Evolutionary conservation across 2,113 vertebrate genomes (phyloP), one percentile per base, ranked within the genome.

Genomic region (Connochaetes taurinus): DNA sequence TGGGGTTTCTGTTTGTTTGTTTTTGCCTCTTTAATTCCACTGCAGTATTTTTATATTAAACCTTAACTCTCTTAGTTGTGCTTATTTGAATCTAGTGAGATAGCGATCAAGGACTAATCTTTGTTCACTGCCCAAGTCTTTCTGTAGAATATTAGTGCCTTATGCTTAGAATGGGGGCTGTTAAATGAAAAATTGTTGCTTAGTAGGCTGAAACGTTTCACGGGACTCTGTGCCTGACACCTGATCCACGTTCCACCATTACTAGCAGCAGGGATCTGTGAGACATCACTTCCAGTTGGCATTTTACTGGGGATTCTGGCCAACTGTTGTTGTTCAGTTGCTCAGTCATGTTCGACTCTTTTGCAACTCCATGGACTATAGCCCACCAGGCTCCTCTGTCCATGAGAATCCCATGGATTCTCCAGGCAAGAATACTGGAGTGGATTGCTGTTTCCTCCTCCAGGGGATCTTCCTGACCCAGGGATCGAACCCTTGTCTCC

Each of bases 61-160:
- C 6, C n/a, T 93, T 81, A 47, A 45, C 23, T 52, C 84, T 58
- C 33, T 96, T 87, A 50, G 58, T n/a, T 74, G 62, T 93, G 52
- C 45, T 96, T 25, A 52, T 97, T 95, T 89, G 55, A 86, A 87
- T 87, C 92, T 83, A 86, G 58, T 33, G 67, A 80, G 33, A 81
- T 6, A 74, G 53, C 60, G 31, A 71, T 27, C 64, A 45, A 21
- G 31, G 40, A 45, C 71, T 53, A 40, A 89, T 67, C 60, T 74
- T 89, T 62, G 55, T 45, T 86, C 40, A 7, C 40, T 33, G 29
- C 53, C 29, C 80, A 76, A 74, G 80, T 74, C 57, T 87, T 67
- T 57, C 82, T 88, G 76, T 55, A 25, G 88, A 58, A 31, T 92
- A 57, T 40, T 62, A 86, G 50, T 74, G 52, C 7, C 31, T 62